Conservation (phyloP, 2,888 invertebrate species). For the Campoletis raptor region DNA sequence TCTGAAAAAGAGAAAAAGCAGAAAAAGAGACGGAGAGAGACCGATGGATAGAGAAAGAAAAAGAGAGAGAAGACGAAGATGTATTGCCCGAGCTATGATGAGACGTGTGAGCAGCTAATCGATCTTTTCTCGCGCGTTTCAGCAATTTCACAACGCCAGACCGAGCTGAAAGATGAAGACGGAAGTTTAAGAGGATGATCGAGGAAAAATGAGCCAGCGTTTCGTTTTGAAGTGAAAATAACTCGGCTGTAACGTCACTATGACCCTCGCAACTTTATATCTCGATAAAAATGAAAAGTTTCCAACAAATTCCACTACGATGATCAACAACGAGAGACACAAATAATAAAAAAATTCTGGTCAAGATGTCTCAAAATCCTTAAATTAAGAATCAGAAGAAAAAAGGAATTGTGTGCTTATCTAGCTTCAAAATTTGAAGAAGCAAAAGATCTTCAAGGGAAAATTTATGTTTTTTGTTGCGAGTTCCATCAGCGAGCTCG, state of each 20-base stretch:
- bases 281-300: conserved; percentile 41
- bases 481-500: not conserved
- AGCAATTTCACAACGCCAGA: conserved; percentile 42
- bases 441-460: not conserved
- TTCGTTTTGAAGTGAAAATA: not conserved
- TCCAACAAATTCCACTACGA: conserved; percentile 23
- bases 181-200: conserved; percentile 33
- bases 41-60: conserved; percentile 40
- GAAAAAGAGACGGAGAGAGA: not conserved
- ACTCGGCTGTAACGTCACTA: not conserved
- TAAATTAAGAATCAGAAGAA: not conserved
- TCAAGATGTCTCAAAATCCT: not conserved
- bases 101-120: conserved; percentile 62
- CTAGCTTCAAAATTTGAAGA: not conserved
- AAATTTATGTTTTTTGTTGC: not conserved
- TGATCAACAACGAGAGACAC: conserved; percentile 5
- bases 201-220: conserved; percentile 19
- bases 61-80: conserved; percentile 55
- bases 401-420: not conserved
- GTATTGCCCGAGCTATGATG: conserved; percentile 58
- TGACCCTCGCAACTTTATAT: conserved; percentile 46
- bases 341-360: not conserved
- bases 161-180: conserved; percentile 27
- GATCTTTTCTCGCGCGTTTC: conserved; percentile 58
- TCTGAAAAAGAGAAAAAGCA: conserved; percentile 17